Conservation (phyloP, 2,888 invertebrate genomes). For the Sclerodermus sp. region DNA sequence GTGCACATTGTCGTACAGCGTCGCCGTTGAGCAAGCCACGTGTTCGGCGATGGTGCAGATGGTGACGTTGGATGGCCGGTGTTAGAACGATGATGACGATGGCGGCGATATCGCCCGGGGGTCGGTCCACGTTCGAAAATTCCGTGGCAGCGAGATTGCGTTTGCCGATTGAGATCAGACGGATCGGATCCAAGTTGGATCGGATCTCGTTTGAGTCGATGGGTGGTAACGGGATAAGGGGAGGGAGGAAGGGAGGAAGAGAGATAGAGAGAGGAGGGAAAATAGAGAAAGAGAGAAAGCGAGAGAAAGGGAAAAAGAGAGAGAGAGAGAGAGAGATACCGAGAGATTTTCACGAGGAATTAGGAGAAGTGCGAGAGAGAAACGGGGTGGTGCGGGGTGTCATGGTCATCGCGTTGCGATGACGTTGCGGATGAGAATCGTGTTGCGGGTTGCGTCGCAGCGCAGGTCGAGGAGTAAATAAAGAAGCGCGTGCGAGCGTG, state of each 20-base stretch:
- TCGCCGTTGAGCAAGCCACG: slow-evolving; percentile 81
- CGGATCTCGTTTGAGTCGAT: no score
- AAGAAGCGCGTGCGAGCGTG: slow-evolving; percentile 42
- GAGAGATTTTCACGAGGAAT: slow-evolving; percentile 16
- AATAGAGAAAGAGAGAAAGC: slow-evolving; percentile 18
- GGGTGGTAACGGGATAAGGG: no score
- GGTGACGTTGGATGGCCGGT: slow-evolving; percentile 56
- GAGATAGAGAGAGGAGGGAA: slow-evolving; percentile 15
- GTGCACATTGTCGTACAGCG: slow-evolving; percentile 82
- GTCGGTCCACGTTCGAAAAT: slow-evolving; percentile 15
- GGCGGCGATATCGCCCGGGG: slow-evolving; percentile 22
- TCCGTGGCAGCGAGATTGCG: no score
- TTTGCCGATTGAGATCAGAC: no score
- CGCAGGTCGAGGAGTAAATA: slow-evolving; percentile 44
- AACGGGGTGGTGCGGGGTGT: slow-evolving; percentile 10
- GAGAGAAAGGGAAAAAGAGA: slow-evolving; percentile 3
- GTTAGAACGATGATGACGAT: slow-evolving; percentile 38
- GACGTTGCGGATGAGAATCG: no score
- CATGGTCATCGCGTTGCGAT: slow-evolving; percentile 27
- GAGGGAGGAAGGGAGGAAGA: no score
- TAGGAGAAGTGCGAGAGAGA: background rate
- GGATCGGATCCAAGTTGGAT: no score
- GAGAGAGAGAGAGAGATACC: no score
- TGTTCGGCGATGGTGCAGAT: slow-evolving; percentile 71
- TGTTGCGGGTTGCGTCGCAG: background rate